phyloP scores from a whole-genome alignment of 1,140 invertebrate genomes.

The Microplitis mediator region DNA sequence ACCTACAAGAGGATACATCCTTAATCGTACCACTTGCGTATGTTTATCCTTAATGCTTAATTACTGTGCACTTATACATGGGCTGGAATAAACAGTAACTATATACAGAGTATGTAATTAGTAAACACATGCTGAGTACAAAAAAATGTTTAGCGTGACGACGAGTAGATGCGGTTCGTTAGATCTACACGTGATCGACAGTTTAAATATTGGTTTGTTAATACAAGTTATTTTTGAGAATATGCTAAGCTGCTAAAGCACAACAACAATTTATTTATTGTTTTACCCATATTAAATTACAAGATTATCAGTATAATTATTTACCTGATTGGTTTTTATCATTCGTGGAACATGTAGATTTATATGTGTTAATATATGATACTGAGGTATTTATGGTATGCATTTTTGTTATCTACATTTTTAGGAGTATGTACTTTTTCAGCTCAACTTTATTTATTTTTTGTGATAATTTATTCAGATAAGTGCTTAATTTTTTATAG shows the following conservation, averaged over 20 bases:
- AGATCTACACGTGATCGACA: neutral
- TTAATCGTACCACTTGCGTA: slow-evolving; percentile 26
- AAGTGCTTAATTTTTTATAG: too few relatives aligned
- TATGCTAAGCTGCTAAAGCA: neutral
- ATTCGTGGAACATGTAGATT: neutral
- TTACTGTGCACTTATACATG: slow-evolving; percentile 14
- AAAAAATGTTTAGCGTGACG: slow-evolving; percentile 1
- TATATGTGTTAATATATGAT: neutral
- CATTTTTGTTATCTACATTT: too few relatives aligned
- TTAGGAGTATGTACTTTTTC: too few relatives aligned
- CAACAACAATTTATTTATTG: neutral
- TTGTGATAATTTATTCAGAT: too few relatives aligned
- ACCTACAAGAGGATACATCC: slow-evolving; percentile 5
- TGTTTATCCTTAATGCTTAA: slow-evolving; percentile 28
- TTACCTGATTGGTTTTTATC: neutral
- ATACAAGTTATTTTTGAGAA: too few relatives aligned
- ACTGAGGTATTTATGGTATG: too few relatives aligned
- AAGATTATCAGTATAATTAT: neutral
- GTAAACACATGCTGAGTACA: slow-evolving; percentile 5
- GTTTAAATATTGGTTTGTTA: neutral
- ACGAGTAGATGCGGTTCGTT: neutral
- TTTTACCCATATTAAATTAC: neutral
- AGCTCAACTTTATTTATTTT: too few relatives aligned
- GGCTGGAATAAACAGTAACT: neutral
- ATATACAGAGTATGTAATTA: slow-evolving; percentile 11